A percentile compares a stretch with the other conserved stretches of the same genome.
These are phyloP conservation scores for Portunus trituberculatus DNA, from an alignment of 1,140 invertebrate genomes.

Conservation along the genomic window DNA sequence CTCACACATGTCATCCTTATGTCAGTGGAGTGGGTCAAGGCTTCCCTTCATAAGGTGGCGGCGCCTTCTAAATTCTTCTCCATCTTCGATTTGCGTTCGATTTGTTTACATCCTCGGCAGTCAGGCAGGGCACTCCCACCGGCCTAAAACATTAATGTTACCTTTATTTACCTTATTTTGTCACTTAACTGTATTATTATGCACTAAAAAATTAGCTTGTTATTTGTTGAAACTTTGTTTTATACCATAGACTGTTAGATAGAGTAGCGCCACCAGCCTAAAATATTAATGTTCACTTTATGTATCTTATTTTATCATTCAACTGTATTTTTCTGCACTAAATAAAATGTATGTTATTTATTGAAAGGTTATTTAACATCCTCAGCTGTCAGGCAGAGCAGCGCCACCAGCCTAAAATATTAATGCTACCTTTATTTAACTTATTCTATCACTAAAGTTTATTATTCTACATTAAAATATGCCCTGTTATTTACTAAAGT, in stretches of 20 bases:
- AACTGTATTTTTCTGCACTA: not conserved
- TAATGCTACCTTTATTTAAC: not conserved
- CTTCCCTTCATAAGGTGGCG: conserved; percentile 28
- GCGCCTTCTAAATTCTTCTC: conserved; percentile 48
- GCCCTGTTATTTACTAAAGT: not conserved
- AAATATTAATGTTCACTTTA: not conserved
- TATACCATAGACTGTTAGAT: not conserved
- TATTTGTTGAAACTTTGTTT: not conserved
- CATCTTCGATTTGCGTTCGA: conserved; percentile 64
- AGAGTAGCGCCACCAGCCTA: not conserved
- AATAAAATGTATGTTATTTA: not conserved
- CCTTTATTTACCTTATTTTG: not conserved
- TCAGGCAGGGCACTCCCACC: not conserved
- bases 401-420: not conserved
- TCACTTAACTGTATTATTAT: not conserved
- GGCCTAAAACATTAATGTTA: not conserved
- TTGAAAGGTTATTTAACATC: not conserved
- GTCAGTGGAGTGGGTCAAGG: conserved; percentile 44
- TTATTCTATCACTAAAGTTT: not conserved
- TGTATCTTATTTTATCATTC: not conserved
- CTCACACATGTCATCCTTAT: conserved; percentile 64
- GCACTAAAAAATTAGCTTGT: not conserved
- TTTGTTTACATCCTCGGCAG: conserved; percentile 58
- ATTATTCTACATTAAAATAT: not conserved
- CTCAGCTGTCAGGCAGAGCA: not conserved